Evolutionary conservation across 2,797 vertebrate genomes (phyloP).

Genomic region (Cottoperca gobio): DNA sequence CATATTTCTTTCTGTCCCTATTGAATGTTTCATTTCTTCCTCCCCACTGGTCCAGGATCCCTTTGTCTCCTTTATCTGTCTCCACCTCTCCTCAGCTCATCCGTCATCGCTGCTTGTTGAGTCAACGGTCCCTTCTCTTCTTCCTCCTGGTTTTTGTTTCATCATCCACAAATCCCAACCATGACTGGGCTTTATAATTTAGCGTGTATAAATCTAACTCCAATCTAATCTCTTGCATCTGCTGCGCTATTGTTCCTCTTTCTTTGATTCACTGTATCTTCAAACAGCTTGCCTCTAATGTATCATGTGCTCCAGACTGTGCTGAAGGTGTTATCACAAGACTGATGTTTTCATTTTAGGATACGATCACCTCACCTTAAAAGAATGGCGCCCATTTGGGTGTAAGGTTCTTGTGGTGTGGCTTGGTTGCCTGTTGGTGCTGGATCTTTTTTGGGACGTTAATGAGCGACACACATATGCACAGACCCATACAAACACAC

Average conservation of each 20-base stretch:
- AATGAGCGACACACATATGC: slow-evolving; percentile 44
- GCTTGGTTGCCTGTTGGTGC: slow-evolving; percentile 13
- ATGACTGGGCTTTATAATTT: slow-evolving; percentile 64
- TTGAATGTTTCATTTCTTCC: slow-evolving; percentile 59
- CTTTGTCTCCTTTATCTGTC: slow-evolving; percentile 68
- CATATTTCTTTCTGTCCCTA: slow-evolving; percentile 67
- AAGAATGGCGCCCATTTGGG: slow-evolving; percentile 11
- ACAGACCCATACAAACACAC: slow-evolving; percentile 56
- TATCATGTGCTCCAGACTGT: slow-evolving; percentile 58
- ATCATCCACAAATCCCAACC: slow-evolving; percentile 67
- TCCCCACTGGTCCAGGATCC: slow-evolving; percentile 46
- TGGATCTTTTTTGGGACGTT: slow-evolving; percentile 6
- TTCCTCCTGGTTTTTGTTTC: slow-evolving; percentile 61
- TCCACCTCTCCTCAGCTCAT: slow-evolving; percentile 69
- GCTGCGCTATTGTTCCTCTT: slow-evolving; percentile 58
- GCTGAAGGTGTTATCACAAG: slow-evolving; percentile 55
- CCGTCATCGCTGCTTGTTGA: slow-evolving; percentile 64
- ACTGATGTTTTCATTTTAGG: slow-evolving; percentile 47
- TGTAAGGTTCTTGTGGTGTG: slow-evolving; percentile 23
- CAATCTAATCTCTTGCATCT: slow-evolving; percentile 73
- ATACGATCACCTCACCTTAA: slow-evolving; percentile 43
- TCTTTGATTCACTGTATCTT: slow-evolving; percentile 63
- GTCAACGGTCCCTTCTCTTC: slow-evolving; percentile 59
- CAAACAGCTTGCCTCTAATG: slow-evolving; percentile 35
- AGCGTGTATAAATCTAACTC: slow-evolving; percentile 55